These are phyloP conservation scores for Crossaster papposus DNA, from an alignment of 53 echinoderm and acorn worm genomes.

Conservation along the genomic window DNA sequence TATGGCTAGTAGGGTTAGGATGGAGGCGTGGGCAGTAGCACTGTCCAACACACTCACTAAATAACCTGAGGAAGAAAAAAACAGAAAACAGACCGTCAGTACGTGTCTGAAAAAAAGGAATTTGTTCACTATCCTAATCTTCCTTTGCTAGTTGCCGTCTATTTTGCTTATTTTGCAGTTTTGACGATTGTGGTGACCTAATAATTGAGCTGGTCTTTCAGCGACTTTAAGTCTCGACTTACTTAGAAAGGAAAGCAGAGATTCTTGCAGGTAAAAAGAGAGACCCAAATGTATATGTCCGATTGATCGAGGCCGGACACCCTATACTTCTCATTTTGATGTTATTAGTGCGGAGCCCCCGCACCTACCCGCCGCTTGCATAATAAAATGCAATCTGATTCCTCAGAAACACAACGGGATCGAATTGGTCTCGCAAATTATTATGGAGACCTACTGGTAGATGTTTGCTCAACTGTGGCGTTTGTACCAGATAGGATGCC, in stretches of 20 bases:
- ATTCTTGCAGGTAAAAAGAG: neutral
- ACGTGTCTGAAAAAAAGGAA: neutral
- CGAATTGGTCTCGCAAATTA: slow-evolving; percentile 28
- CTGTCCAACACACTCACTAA: slow-evolving; percentile 74
- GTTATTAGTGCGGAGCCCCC: slow-evolving; percentile 12
- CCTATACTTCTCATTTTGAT: slow-evolving; percentile 1
- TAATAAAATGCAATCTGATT: slow-evolving; percentile 48
- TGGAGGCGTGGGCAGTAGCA: slow-evolving; percentile 72
- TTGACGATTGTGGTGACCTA: neutral
- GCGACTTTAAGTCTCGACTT: neutral
- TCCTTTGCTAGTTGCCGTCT: too few relatives aligned
- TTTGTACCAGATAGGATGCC: neutral
- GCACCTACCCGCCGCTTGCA: neutral
- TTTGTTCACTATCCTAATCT: neutral
- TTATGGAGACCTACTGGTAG: slow-evolving; percentile 1
- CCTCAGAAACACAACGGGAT: slow-evolving; percentile 9
- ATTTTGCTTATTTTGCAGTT: too few relatives aligned
- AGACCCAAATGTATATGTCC: neutral
- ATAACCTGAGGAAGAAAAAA: slow-evolving; percentile 66
- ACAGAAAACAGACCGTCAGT: neutral
- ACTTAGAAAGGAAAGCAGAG: neutral
- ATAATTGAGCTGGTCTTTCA: neutral
- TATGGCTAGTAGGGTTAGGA: slow-evolving; percentile 82
- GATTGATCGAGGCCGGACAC: slow-evolving; percentile 18
- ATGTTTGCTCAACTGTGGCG: slow-evolving; percentile 26